Base-by-base conservation (phyloP, 2,113 vertebrate species). In the Phalacrocorax pelagicus region DNA sequence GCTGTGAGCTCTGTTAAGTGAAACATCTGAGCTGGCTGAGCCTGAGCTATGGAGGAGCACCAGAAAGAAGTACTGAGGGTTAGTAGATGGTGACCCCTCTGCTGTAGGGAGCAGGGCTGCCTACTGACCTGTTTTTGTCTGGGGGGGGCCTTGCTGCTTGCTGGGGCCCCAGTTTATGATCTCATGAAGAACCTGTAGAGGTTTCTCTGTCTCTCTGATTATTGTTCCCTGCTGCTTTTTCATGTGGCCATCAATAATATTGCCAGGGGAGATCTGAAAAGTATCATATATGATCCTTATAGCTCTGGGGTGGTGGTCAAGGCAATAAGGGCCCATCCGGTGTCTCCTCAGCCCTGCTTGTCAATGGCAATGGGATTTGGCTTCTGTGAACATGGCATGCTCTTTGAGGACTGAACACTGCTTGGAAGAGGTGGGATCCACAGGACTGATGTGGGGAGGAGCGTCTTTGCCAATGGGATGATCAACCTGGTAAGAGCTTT, bases 341-440 rank as follows among this genome's bases (percentile, higher is more conserved):
- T 55, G 24, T 74, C 40, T 57, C 22, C 24, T 61, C 12, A 47
- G 36, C 16, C 36, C 14, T 2, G 3, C 24, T 58, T 22, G 42
- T 9, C 34, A 72, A 0, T 14, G 23, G 3, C 0, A 0, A 15
- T 66, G 12, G 10, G 8, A 5, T 24, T 49, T 75, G 24, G 7
- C 52, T 93, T 66, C 24, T 46, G 4, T 14, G n/a, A 55, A 14
- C 1, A 9, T 46, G 11, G 10, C 9, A 34, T 52, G 32, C 8
- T 61, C 40, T 88, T 38, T 46, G n/a, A 75, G 67, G 51, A 26
- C 13, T 57, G 22, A 65, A 36, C 32, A 10, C 29, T 44, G 7
- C 27, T 80, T 80, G 30, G 46, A 71, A 71, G 34, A 52, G 24
- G 19, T 36, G 40, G 11, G 38, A 44, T 81, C 29, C 47, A 34